Evolutionary conservation across 2,888 invertebrate species (phyloP).

Genomic region (Agrotis puta): DNA sequence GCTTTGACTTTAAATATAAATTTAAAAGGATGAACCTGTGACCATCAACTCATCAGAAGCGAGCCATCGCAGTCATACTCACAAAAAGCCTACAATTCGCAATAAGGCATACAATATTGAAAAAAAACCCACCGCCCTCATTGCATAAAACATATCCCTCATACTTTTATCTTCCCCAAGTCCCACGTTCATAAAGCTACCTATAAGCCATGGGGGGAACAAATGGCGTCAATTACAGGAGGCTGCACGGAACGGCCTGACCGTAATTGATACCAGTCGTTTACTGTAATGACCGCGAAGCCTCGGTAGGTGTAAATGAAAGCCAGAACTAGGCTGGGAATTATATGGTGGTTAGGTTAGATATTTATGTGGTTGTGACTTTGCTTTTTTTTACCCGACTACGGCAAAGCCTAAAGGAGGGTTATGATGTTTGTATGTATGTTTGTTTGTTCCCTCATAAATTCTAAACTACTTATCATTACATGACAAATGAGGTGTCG

Average conservation of each 20-base stretch:
- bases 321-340: conserved; percentile 23
- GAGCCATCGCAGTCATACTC: too few species aligned
- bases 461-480: not conserved
- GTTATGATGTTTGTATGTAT: too few species aligned
- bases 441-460: too few species aligned
- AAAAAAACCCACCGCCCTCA: not conserved
- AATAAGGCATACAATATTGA: too few species aligned
- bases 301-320: conserved; percentile 51
- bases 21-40: too few species aligned
- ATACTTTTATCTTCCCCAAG: conserved; percentile 38
- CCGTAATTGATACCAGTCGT: conserved; percentile 58
- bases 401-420: too few species aligned
- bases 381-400: too few species aligned
- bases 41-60: too few species aligned
- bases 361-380: not conserved
- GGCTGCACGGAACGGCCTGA: conserved; percentile 22
- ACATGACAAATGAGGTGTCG: too few species aligned
- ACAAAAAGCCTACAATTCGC: too few species aligned
- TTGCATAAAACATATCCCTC: conserved; percentile 3
- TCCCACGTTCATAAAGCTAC: not conserved
- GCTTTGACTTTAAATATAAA: too few species aligned
- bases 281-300: conserved; percentile 51
- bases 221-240: conserved; percentile 55
- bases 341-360: conserved; percentile 32
- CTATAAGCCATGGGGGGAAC: conserved; percentile 21